Evolutionary conservation across 2,797 vertebrate genomes (phyloP), one percentile per base, ranked within the genome.

Genomic region (Dicrostonyx torquatus): DNA sequence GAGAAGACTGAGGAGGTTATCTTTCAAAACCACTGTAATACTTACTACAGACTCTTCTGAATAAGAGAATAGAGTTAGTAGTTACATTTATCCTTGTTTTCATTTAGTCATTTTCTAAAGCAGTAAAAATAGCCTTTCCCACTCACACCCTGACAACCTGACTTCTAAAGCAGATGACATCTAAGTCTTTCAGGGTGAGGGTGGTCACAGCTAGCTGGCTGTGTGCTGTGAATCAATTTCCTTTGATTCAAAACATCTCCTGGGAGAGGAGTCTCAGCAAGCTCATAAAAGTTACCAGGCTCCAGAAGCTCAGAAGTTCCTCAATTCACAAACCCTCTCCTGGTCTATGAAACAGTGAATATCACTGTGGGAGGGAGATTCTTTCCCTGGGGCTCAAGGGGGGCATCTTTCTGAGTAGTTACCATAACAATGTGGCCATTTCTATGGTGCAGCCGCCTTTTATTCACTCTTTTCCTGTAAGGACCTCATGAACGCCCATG

Each of bases 11-110:
- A 45, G 43, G 9, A 48, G 48, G 48, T 1, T 43, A 75, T 80
- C 26, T 72, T 96, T 82, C n/a, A 40, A 94, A 91, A 78, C 6
- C 64, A 40, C 1, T 83, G 50, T 87, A 90, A 76, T 83, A 53
- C 70, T 73, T 80, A 87, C 37, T 87, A 83, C 3, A 84, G 34
- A 20, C 17, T 85, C 68, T 87, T 78, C 50, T 15, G 58, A 24
- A 29, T 83, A 64, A 73, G 18, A 85, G n/a, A 29, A 73, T 66
- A 45, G 48, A 48, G 26, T 45, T 14, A 76, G 43, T 15, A 48
- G 48, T 48, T 48, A 76, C 43, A 4, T 45, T 8, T 45, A 31
- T 77, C 80, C 80, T 66, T 40, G 7, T 60, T 89, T 85, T 76
- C n/a, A 5, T 75, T 43, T 45, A 45, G 24, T 3, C 26, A 48